A percentile compares a stretch with the other conserved stretches of the same genome.
These are phyloP conservation scores for Pao palembangensis DNA, from an alignment of 2,113 vertebrate genomes.

Conservation along the genomic window DNA sequence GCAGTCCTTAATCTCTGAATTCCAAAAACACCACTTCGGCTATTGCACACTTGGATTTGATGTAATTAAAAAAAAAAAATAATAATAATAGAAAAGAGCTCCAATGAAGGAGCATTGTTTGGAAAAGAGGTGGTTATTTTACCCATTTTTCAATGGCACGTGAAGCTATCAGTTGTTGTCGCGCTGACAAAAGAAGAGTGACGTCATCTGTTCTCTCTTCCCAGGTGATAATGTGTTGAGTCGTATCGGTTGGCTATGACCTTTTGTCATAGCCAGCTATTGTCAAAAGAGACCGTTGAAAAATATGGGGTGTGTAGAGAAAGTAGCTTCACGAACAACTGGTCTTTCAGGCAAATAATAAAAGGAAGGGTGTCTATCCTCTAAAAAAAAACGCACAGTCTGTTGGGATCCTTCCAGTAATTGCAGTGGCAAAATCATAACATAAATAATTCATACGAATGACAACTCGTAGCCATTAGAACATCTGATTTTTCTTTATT, in stretches of 20 bases:
- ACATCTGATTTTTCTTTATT: no score
- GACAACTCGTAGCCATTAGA: no score
- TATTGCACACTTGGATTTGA: no score
- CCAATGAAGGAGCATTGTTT: neutral
- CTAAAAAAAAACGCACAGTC: neutral
- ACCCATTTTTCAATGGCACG: neutral
- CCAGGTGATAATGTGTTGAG: constrained; percentile 24
- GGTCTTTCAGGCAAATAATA: neutral
- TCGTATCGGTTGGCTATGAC: no score
- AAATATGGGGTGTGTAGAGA: no score
- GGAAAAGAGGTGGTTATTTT: neutral
- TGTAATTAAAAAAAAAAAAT: no score
- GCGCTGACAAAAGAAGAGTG: constrained; percentile 44
- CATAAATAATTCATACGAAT: no score
- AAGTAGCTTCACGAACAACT: neutral
- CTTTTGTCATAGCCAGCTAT: no score
- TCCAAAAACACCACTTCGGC: no score
- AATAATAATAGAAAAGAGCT: no score
- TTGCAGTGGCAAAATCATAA: neutral
- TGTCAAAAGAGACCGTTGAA: no score
- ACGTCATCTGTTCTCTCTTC: constrained; percentile 46
- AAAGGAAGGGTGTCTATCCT: neutral
- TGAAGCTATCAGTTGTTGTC: constrained; percentile 56
- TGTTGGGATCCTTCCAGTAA: neutral
- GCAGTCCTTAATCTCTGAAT: no score